Conservation (phyloP, 1,140 invertebrate species). For the Pseudomyrmex dendroicus region DNA sequence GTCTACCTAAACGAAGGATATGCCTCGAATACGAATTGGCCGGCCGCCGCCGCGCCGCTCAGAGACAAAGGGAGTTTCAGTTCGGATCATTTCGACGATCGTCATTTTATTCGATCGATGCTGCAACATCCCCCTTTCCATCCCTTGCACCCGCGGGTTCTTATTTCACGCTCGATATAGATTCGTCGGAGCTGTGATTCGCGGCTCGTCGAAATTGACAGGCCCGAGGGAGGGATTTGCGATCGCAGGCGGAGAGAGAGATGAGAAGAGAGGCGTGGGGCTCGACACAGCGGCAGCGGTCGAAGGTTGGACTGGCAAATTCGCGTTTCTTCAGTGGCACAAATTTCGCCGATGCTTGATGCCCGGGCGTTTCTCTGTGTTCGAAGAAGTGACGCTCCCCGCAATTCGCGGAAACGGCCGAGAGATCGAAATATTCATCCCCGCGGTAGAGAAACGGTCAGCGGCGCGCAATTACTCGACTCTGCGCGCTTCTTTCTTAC, state of each 20-base stretch:
- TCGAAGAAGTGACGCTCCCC: conserved; percentile 55
- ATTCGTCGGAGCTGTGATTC: conserved; percentile 27
- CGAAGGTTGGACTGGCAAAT: background rate
- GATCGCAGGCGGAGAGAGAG: background rate
- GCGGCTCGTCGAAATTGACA: conserved; percentile 44
- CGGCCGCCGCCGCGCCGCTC: conserved; percentile 8
- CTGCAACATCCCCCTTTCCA: background rate
- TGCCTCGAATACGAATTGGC: conserved; percentile 59
- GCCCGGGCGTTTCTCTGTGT: conserved; percentile 38
- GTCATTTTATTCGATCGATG: conserved; percentile 50
- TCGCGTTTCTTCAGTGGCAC: conserved; percentile 52
- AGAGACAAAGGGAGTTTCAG: conserved; percentile 52
- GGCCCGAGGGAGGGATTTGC: conserved; percentile 26
- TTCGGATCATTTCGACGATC: conserved; percentile 52
- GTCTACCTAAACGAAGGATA: conserved; percentile 68
- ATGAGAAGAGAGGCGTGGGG: background rate
- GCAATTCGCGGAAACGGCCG: conserved; percentile 71
- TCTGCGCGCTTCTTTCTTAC: conserved; percentile 63
- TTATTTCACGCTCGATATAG: conserved; percentile 54
- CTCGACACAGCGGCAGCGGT: background rate
- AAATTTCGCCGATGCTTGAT: conserved; percentile 50
- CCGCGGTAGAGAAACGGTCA: conserved; percentile 74
- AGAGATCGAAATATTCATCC: conserved; percentile 78
- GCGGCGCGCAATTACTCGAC: conserved; percentile 70
- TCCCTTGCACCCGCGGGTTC: conserved; percentile 31